Conservation (phyloP, 2,113 vertebrate species). For the Diadophis punctatus region DNA sequence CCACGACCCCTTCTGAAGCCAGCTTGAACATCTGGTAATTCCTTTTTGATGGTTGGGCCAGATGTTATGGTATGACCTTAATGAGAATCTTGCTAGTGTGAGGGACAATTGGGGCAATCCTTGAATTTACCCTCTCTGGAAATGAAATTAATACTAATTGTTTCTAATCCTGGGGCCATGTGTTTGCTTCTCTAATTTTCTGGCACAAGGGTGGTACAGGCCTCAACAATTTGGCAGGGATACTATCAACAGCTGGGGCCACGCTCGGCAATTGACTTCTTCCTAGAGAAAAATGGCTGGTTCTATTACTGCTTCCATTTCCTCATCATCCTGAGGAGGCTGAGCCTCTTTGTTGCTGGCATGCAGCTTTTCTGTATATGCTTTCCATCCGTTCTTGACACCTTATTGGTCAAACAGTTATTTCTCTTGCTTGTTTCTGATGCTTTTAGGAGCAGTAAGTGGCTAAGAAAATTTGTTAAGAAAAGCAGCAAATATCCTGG, state of each 20-base stretch:
- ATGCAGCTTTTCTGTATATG: neutral
- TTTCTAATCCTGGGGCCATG: neutral
- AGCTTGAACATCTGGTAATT: neutral
- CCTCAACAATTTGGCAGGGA: neutral
- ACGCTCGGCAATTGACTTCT: neutral
- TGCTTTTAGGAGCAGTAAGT: neutral
- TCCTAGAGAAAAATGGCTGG: neutral
- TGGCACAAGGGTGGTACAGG: neutral
- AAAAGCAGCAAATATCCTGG: neutral
- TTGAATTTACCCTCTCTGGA: neutral
- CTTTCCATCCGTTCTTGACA: neutral
- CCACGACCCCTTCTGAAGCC: neutral
- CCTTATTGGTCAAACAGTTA: neutral
- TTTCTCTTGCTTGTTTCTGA: neutral
- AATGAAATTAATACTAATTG: neutral
- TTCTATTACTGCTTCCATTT: neutral
- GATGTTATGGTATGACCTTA: neutral
- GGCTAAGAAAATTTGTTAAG: neutral
- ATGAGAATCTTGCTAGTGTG: neutral
- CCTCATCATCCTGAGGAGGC: too few relatives aligned
- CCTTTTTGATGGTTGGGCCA: neutral
- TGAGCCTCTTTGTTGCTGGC: neutral
- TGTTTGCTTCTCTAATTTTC: neutral
- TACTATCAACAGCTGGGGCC: neutral
- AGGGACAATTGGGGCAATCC: neutral